Percentiles rank a stretch among this genome's conserved stretches.
These are phyloP conservation scores for Sebastiscus tertius DNA, from an alignment of 2,797 vertebrate genomes.

Conservation along the genomic window DNA sequence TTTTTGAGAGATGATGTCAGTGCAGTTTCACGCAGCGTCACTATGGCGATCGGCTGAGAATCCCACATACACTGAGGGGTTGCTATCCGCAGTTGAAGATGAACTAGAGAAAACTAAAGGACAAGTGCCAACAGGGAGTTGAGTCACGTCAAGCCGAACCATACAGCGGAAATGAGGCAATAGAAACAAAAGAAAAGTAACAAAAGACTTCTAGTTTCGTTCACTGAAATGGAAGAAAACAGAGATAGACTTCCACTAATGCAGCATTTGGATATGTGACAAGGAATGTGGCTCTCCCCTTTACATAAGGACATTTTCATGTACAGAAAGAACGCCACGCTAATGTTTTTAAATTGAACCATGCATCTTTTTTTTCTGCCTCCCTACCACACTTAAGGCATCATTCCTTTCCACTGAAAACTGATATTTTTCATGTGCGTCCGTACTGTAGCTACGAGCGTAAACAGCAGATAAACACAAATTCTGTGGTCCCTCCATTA, in stretches of 20 bases:
- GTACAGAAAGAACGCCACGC: neutral
- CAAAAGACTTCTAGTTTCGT: constrained; percentile 14
- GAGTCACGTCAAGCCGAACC: neutral
- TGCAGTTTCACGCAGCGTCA: neutral
- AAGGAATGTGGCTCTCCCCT: neutral
- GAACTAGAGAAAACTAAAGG: neutral
- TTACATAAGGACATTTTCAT: neutral
- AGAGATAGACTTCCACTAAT: neutral
- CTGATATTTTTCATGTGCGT: neutral
- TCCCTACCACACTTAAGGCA: neutral
- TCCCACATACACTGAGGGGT: neutral
- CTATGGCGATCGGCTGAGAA: neutral
- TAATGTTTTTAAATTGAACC: constrained; percentile 5
- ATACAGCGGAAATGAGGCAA: neutral
- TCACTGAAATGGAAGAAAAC: neutral
- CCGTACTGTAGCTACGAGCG: neutral
- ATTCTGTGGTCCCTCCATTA: neutral
- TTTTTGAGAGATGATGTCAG: neutral
- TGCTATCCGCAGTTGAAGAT: neutral
- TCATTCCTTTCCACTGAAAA: neutral
- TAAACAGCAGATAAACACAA: constrained; percentile 28
- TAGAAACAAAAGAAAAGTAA: constrained; percentile 4
- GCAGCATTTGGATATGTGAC: neutral
- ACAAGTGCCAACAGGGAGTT: neutral
- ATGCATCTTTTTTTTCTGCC: neutral